Percentiles rank a stretch among this genome's conserved stretches.
These are phyloP conservation scores for Magallana angulata DNA, from an alignment of 1,140 invertebrate species.

Conservation along the genomic window DNA sequence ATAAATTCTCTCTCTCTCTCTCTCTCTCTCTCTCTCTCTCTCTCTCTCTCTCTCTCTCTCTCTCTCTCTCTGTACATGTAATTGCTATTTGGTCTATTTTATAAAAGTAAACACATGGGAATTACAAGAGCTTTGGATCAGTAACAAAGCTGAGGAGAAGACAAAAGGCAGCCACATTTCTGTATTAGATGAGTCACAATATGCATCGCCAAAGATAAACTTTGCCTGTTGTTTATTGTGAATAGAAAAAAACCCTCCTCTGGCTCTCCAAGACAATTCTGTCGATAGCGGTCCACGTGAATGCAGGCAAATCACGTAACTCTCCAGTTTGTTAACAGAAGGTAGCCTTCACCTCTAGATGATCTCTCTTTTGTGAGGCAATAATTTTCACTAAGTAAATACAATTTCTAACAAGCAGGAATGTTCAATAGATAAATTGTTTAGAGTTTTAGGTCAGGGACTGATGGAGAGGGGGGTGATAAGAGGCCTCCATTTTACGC, in stretches of 20 bases:
- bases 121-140: neutral
- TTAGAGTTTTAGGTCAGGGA: neutral
- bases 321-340: neutral
- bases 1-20: too few relatives aligned
- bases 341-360: neutral
- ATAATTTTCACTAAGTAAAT: slow-evolving; percentile 33
- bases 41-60: too few relatives aligned
- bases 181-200: neutral
- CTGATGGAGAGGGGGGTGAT: neutral
- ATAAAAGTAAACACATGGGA: neutral
- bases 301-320: neutral
- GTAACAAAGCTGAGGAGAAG: neutral
- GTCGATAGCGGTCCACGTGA: slow-evolving; percentile 7
- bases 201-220: neutral
- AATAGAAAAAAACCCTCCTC: neutral
- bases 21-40: too few relatives aligned
- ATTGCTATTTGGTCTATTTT: neutral
- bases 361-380: slow-evolving; percentile 20
- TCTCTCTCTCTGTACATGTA: too few relatives aligned
- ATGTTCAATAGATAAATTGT: neutral
- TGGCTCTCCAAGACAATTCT: neutral
- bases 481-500: neutral
- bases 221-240: neutral
- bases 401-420: neutral
- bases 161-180: neutral